A percentile compares a stretch with the other conserved stretches of the same genome.
These are phyloP conservation scores for Protosalanx chinensis DNA, from an alignment of 2,797 vertebrate genomes.

Conservation along the genomic window DNA sequence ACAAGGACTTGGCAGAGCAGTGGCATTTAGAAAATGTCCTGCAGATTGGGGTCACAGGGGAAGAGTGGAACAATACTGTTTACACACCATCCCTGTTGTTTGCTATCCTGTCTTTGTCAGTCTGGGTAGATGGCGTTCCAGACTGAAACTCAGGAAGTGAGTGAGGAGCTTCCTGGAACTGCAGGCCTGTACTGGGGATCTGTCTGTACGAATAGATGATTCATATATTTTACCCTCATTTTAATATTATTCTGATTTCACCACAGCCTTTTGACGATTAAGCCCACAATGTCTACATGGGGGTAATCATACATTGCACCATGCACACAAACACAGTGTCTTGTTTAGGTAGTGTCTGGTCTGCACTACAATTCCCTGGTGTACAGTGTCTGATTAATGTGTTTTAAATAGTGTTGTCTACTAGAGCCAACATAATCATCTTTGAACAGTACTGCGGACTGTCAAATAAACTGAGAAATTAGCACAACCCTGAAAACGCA, in stretches of 20 bases:
- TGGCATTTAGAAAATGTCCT: slow-evolving; percentile 52
- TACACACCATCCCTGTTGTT: slow-evolving; percentile 9
- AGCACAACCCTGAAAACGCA: no score
- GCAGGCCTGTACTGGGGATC: no score
- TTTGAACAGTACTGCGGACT: background rate
- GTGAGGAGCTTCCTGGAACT: no score
- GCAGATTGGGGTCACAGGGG: slow-evolving; percentile 13
- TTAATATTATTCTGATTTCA: no score
- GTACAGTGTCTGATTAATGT: slow-evolving; percentile 1
- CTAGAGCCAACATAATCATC: slow-evolving; percentile 9
- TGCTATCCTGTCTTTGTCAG: background rate
- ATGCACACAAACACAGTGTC: no score
- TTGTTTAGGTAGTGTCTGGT: no score
- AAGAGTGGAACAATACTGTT: slow-evolving; percentile 40
- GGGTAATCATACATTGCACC: no score
- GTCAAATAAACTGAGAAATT: background rate
- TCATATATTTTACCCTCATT: no score
- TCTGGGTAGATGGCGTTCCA: slow-evolving; percentile 2
- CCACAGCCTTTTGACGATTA: no score
- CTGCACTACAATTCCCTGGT: no score
- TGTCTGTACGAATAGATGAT: no score
- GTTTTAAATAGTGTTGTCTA: slow-evolving; percentile 1
- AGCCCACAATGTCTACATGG: no score
- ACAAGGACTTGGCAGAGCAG: slow-evolving; percentile 52
- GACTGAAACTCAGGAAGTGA: background rate